These are phyloP conservation scores for Leucoraja erinaceus DNA, from an alignment of 2,113 vertebrate species.

Conservation along the genomic window DNA sequence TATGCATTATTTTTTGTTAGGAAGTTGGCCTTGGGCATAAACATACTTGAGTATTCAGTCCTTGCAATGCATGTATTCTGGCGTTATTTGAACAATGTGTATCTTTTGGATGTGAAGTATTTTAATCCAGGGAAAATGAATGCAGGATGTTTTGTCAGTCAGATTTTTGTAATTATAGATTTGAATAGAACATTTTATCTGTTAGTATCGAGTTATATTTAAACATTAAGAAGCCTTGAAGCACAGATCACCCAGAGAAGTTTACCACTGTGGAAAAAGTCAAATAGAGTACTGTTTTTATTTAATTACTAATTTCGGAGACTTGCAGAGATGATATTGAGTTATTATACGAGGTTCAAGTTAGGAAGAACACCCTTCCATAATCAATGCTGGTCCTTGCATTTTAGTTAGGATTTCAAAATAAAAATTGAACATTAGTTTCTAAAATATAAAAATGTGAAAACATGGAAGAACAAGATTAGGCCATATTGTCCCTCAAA, in stretches of 20 bases:
- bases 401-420: not conserved
- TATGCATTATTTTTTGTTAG: not conserved
- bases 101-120: not conserved
- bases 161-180: not conserved
- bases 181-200: not conserved
- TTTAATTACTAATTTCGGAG: not conserved
- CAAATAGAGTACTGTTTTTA: not conserved
- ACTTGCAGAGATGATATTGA: not conserved
- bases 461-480: too few relatives aligned
- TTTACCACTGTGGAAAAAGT: not conserved
- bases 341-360: not conserved
- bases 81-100: not conserved
- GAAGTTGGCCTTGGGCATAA: conserved; percentile 12
- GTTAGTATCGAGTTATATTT: not conserved
- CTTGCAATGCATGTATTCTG: not conserved
- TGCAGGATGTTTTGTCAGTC: not conserved
- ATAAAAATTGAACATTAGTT: not conserved
- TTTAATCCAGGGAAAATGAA: not conserved
- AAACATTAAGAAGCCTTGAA: not conserved
- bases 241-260: not conserved
- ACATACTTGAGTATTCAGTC: not conserved
- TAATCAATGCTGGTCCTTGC: not conserved
- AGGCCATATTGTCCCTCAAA: too few relatives aligned
- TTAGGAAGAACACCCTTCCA: not conserved
- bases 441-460: not conserved